Conservation (phyloP, 2,888 invertebrate genomes). For the Ormyrus rosae region DNA sequence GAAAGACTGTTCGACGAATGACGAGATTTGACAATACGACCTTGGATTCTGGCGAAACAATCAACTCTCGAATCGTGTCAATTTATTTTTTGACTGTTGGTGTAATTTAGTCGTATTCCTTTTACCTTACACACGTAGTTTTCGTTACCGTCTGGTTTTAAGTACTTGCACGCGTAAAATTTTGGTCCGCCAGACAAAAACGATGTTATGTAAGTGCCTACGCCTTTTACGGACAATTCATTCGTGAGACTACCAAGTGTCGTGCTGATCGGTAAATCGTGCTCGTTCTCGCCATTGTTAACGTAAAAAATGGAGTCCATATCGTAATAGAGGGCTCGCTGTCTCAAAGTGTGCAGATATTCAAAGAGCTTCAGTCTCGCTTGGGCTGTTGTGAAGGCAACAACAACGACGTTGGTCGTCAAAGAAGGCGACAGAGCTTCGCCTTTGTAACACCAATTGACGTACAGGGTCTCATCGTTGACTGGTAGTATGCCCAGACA, state of each 20-base stretch:
- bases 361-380: conserved; percentile 54
- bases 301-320: conserved; percentile 23
- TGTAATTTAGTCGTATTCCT: too few relatives aligned
- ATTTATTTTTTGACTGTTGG: too few relatives aligned
- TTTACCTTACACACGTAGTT: too few relatives aligned
- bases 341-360: conserved; percentile 64
- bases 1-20: too few relatives aligned
- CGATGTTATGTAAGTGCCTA: too few relatives aligned
- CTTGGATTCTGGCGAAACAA: too few relatives aligned
- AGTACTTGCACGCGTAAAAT: too few relatives aligned
- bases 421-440: too few relatives aligned
- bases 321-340: conserved; percentile 38
- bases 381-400: conserved; percentile 43
- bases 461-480: conserved; percentile 29
- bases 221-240: not conserved
- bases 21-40: too few relatives aligned
- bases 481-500: conserved; percentile 13
- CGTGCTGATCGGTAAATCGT: not conserved
- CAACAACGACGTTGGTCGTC: conserved; percentile 29
- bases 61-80: too few relatives aligned
- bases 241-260: conserved; percentile 40
- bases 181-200: too few relatives aligned
- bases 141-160: too few relatives aligned
- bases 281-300: not conserved
- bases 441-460: not conserved